Conservation (phyloP, 1,140 invertebrate genomes). For the Sminthurides bifidus region DNA sequence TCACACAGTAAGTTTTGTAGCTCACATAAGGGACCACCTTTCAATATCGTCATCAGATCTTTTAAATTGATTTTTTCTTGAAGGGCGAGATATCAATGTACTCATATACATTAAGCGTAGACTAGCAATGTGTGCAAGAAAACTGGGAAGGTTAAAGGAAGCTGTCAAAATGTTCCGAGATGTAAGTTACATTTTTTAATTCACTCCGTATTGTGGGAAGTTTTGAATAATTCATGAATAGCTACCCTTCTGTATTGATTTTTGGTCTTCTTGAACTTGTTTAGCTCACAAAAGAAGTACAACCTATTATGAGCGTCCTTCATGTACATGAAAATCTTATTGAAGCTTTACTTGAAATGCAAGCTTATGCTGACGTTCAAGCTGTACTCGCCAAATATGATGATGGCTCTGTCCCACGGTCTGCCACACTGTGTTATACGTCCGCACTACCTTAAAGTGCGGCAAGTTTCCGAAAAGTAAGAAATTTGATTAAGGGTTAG, state of each 20-base stretch:
- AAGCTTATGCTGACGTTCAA: conserved; percentile 92
- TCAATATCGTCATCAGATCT: not conserved
- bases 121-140: conserved; percentile 91
- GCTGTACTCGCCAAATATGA: conserved; percentile 93
- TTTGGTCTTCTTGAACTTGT: not conserved
- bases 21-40: not conserved
- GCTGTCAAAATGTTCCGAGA: conserved; percentile 95
- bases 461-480: conserved; percentile 82
- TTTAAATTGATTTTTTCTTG: conserved; percentile 23
- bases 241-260: not conserved
- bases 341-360: conserved; percentile 87
- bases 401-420: conserved; percentile 89
- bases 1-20: conserved; percentile 51
- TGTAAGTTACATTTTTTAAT: conserved; percentile 41
- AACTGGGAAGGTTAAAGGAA: conserved; percentile 84
- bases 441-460: conserved; percentile 84
- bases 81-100: conserved; percentile 80
- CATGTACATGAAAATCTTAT: conserved; percentile 97
- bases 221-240: conserved; percentile 3
- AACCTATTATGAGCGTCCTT: conserved; percentile 87
- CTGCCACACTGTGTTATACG: conserved; percentile 94
- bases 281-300: conserved; percentile 87
- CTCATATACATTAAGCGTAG: conserved; percentile 88
- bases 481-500: conserved; percentile 28
- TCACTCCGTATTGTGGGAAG: too few relatives aligned